A percentile compares a stretch with the other conserved stretches of the same genome.
These are phyloP conservation scores for Laticauda colubrina DNA, from an alignment of 2,113 vertebrate genomes.

Conservation along the genomic window DNA sequence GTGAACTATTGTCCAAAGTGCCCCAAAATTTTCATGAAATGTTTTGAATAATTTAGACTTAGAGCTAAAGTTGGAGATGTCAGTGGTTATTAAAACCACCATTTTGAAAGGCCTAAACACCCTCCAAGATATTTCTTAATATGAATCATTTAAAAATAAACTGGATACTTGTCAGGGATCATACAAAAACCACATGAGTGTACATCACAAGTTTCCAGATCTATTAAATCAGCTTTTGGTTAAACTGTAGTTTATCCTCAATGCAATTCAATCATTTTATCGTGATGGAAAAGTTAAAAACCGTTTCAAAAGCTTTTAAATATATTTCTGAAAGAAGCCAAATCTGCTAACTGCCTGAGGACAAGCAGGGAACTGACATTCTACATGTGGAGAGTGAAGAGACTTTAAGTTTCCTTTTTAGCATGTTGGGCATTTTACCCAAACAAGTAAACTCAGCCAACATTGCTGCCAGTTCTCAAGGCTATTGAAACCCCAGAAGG, in stretches of 20 bases:
- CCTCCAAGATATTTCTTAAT: slow-evolving; percentile 38
- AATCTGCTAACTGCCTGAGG: slow-evolving; percentile 52
- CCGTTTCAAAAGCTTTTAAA: slow-evolving; percentile 53
- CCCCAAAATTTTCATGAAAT: background rate
- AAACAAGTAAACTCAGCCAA: slow-evolving; percentile 22
- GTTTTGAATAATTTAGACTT: background rate
- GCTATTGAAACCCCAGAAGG: slow-evolving; percentile 27
- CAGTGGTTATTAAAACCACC: background rate
- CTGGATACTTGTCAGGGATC: background rate
- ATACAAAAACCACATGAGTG: background rate
- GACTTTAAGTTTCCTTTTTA: slow-evolving; percentile 45
- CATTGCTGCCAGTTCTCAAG: background rate
- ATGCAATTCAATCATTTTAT: slow-evolving; percentile 51
- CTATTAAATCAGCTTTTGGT: background rate
- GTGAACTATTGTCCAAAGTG: background rate
- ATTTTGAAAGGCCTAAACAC: background rate
- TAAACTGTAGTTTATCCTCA: slow-evolving; percentile 31
- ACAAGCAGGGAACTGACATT: slow-evolving; percentile 52
- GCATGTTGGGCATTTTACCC: slow-evolving; percentile 39
- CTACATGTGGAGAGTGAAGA: slow-evolving; percentile 45
- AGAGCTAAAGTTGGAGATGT: background rate
- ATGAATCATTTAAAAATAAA: slow-evolving; percentile 14
- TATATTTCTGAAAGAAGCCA: slow-evolving; percentile 54
- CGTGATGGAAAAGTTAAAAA: slow-evolving; percentile 51
- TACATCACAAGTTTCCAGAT: background rate